These are phyloP conservation scores for Montipora capitata DNA, from an alignment of 92 coral and sea anemone species.

Conservation along the genomic window DNA sequence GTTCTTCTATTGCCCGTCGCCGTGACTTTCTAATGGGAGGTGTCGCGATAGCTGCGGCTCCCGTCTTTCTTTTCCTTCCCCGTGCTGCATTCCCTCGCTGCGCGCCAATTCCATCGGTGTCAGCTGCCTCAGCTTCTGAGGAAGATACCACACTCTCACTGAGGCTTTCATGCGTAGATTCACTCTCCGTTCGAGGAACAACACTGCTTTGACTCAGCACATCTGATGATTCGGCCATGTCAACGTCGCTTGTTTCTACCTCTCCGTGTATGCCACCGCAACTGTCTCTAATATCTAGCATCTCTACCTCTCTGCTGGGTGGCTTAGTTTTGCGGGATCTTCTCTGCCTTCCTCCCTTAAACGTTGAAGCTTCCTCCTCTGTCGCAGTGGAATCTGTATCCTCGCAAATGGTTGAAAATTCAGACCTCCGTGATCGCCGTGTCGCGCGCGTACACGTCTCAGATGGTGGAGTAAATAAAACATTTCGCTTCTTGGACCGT, in stretches of 20 bases:
- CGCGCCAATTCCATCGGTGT: not conserved
- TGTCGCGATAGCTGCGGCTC: not conserved
- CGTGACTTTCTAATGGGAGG: conserved; percentile 20
- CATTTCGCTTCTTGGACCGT: conserved; percentile 1
- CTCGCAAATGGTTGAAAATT: conserved; percentile 15
- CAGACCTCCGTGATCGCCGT: conserved; percentile 42
- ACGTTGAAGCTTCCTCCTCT: conserved; percentile 21
- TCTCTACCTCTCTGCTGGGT: conserved; percentile 2
- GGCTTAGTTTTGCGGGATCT: conserved; percentile 28
- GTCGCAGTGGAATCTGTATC: conserved; percentile 25
- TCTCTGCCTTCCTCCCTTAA: conserved; percentile 7
- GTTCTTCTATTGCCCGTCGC: conserved; percentile 6
- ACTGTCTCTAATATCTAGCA: conserved; percentile 5
- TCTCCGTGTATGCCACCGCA: not conserved
- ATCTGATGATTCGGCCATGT: conserved; percentile 33
- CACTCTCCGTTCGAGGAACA: conserved; percentile 41
- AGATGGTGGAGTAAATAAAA: not conserved
- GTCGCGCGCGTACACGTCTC: conserved; percentile 12
- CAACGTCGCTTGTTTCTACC: conserved; percentile 17
- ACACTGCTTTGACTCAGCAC: conserved; percentile 44
- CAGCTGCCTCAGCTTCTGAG: conserved; percentile 25
- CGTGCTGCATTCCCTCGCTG: conserved; percentile 17
- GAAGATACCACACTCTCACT: conserved; percentile 40
- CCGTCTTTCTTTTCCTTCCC: conserved; percentile 42
- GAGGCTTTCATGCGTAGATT: not conserved